These are phyloP conservation scores for Crocuta crocuta DNA, from an alignment of 2,113 vertebrate genomes.

Conservation along the genomic window DNA sequence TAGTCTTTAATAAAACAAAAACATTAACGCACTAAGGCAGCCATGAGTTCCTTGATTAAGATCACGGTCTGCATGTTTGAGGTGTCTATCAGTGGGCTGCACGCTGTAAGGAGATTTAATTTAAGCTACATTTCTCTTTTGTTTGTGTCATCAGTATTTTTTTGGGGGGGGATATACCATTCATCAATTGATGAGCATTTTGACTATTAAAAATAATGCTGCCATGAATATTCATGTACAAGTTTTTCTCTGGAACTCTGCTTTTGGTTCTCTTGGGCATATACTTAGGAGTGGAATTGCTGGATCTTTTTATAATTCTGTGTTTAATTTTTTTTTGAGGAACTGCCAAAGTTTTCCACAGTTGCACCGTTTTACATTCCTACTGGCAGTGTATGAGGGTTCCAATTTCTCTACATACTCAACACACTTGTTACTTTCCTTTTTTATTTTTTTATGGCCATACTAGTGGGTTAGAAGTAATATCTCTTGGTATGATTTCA, in stretches of 20 bases:
- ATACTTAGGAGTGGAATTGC: neutral
- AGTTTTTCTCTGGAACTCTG: neutral
- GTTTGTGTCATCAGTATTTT: too few relatives aligned
- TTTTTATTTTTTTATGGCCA: neutral
- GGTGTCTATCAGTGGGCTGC: too few relatives aligned
- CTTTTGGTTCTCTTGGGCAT: neutral
- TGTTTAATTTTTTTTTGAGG: slow-evolving; percentile 15
- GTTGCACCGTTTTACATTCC: neutral
- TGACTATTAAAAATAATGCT: neutral
- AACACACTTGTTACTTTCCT: neutral
- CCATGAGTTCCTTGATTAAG: too few relatives aligned
- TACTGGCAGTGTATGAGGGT: neutral
- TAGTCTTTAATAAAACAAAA: too few relatives aligned
- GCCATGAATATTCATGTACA: neutral
- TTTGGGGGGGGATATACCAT: neutral
- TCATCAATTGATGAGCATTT: neutral
- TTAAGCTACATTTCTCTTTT: too few relatives aligned
- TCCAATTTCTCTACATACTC: neutral
- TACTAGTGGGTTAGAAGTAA: neutral
- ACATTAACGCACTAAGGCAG: too few relatives aligned
- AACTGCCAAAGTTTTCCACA: neutral
- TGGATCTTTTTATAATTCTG: neutral
- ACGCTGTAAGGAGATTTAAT: too few relatives aligned
- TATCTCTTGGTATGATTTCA: neutral
- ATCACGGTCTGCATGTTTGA: too few relatives aligned